These are phyloP conservation scores for Speoplatyrhinus poulsoni DNA, from an alignment of 2,113 vertebrate genomes.

Conservation along the genomic window DNA sequence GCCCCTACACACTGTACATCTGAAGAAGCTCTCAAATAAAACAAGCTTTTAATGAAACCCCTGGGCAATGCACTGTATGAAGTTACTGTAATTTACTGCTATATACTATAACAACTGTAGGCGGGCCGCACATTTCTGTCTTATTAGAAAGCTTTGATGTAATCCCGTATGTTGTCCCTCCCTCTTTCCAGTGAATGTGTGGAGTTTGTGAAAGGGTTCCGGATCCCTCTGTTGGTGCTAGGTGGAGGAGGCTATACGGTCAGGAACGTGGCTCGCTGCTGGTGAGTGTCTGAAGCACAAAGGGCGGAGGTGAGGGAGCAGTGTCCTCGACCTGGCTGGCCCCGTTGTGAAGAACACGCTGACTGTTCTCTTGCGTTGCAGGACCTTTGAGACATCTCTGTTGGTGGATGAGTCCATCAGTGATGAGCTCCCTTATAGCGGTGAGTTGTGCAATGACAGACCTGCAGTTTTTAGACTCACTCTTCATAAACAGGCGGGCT, in stretches of 20 bases:
- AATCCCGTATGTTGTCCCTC: background rate
- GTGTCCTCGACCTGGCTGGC: too few species aligned
- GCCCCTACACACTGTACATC: background rate
- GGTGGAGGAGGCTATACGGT: slow-evolving; percentile 98
- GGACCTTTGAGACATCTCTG: slow-evolving; percentile 95
- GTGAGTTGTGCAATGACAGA: slow-evolving; percentile 71
- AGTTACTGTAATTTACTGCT: background rate
- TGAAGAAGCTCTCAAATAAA: too few species aligned
- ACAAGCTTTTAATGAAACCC: too few species aligned
- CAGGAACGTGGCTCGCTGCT: slow-evolving; percentile 95
- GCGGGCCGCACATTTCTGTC: background rate
- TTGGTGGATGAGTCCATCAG: slow-evolving; percentile 95
- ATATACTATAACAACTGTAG: too few species aligned
- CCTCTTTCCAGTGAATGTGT: slow-evolving; percentile 86
- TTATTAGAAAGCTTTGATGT: background rate
- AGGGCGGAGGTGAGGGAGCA: too few species aligned
- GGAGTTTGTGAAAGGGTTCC: slow-evolving; percentile 98
- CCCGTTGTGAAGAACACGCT: too few species aligned
- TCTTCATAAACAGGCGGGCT: background rate
- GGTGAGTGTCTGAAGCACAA: slow-evolving; percentile 74
- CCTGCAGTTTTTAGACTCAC: background rate
- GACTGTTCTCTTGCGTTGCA: slow-evolving; percentile 58
- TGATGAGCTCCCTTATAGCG: slow-evolving; percentile 95
- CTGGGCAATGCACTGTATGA: background rate
- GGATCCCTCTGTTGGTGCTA: slow-evolving; percentile 93